These are phyloP conservation scores for Tuta absoluta DNA, from an alignment of 2,888 invertebrate species.

Conservation along the genomic window DNA sequence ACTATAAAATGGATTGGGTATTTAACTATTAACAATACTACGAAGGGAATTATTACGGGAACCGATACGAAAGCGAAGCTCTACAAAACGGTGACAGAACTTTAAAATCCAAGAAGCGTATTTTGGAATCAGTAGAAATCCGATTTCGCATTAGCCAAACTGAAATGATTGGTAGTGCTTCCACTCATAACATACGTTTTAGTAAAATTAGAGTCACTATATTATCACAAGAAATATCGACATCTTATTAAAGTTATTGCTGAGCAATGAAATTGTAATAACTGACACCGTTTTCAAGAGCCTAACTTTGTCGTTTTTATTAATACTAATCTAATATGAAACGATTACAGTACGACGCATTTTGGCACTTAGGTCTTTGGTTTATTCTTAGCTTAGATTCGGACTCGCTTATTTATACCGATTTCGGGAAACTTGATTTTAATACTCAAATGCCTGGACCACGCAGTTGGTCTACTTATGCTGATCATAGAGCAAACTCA, in stretches of 20 bases:
- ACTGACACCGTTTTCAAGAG: not conserved
- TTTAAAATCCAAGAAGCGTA: too few relatives aligned
- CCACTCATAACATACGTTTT: too few relatives aligned
- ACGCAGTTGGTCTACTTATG: too few relatives aligned
- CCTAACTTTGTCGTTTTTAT: not conserved
- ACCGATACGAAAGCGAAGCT: not conserved
- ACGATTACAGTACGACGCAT: slow-evolving; percentile 46
- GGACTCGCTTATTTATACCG: slow-evolving; percentile 12
- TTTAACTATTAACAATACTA: slow-evolving; percentile 1
- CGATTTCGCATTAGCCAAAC: too few relatives aligned
- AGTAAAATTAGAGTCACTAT: too few relatives aligned
- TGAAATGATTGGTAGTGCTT: too few relatives aligned
- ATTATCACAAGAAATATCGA: too few relatives aligned
- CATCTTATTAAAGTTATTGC: too few relatives aligned
- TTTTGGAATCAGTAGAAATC: too few relatives aligned
- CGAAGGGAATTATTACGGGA: not conserved
- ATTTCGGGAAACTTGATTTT: not conserved
- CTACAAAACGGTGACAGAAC: not conserved
- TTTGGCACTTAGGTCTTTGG: slow-evolving; percentile 73
- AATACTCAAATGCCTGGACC: not conserved
- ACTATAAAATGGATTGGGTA: not conserved
- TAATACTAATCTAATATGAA: slow-evolving; percentile 35
- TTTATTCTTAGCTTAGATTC: slow-evolving; percentile 29
- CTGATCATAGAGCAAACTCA: too few relatives aligned
- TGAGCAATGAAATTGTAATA: not conserved